These are phyloP conservation scores for Coreius guichenoti DNA, from an alignment of 2,797 vertebrate genomes.

Conservation along the genomic window DNA sequence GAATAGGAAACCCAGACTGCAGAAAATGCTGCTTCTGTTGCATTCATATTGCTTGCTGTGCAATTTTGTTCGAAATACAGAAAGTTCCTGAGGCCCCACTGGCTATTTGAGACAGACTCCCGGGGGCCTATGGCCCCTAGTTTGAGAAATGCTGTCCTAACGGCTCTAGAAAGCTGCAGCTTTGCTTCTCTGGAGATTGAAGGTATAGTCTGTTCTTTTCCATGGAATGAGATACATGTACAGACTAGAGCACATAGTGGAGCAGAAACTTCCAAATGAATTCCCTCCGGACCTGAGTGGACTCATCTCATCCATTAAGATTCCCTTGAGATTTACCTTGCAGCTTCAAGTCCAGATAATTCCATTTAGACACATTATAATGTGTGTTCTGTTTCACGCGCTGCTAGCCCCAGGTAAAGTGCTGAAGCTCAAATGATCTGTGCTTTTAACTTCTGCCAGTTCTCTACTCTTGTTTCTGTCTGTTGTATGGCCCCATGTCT, in stretches of 20 bases:
- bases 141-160: slow-evolving; percentile 10
- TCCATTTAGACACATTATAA: slow-evolving; percentile 32
- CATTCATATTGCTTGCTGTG: not conserved
- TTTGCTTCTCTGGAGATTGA: not conserved
- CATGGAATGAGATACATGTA: slow-evolving; percentile 6
- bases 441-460: not conserved
- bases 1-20: not conserved
- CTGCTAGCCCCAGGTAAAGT: slow-evolving; percentile 23
- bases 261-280: slow-evolving; percentile 30
- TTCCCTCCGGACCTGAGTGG: not conserved
- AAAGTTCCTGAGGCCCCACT: not conserved
- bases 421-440: slow-evolving; percentile 1
- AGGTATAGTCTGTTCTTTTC: not conserved
- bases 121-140: not conserved
- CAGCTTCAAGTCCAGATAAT: slow-evolving; percentile 49
- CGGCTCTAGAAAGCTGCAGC: slow-evolving; percentile 16
- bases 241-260: slow-evolving; percentile 25
- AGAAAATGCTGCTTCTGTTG: not conserved
- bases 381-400: slow-evolving; percentile 34
- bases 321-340: slow-evolving; percentile 35
- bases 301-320: slow-evolving; percentile 53
- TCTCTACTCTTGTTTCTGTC: not conserved
- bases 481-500: not conserved
- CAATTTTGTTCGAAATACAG: not conserved
- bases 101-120: slow-evolving; percentile 2